A percentile compares a stretch with the other conserved stretches of the same genome.
Evolutionary conservation across 1,140 invertebrate species (phyloP).

Genomic region (Protaetia brevitarsis): DNA sequence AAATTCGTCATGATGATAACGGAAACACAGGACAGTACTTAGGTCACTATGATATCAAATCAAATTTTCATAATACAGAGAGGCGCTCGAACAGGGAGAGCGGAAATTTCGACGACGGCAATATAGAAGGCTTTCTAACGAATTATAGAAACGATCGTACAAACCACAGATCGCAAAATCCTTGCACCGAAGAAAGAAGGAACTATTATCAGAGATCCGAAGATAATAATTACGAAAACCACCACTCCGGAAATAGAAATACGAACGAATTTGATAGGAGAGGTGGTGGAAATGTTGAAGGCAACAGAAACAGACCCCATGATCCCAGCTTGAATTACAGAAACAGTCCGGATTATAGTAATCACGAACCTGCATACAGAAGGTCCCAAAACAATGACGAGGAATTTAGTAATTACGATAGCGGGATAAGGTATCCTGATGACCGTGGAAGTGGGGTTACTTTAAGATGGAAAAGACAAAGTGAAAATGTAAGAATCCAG

Average conservation of each 20-base stretch:
- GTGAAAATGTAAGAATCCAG: not conserved
- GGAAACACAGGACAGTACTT: not conserved
- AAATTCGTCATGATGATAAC: not conserved
- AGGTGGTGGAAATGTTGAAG: not conserved
- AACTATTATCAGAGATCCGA: no score
- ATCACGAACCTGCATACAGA: not conserved
- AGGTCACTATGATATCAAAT: not conserved
- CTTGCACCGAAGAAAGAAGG: no score
- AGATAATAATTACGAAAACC: not conserved
- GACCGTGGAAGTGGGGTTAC: not conserved
- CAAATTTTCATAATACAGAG: not conserved
- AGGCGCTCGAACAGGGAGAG: not conserved
- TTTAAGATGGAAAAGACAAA: slow-evolving; percentile 6
- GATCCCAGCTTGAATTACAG: not conserved
- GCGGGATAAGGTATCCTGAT: not conserved
- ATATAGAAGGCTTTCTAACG: not conserved
- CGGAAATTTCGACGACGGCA: not conserved
- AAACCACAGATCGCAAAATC: no score
- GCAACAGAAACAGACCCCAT: not conserved
- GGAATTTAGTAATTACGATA: not conserved
- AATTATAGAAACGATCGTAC: not conserved
- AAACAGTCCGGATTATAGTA: not conserved
- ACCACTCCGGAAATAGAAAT: no score
- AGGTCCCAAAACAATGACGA: no score
- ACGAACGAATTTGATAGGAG: not conserved